These are phyloP conservation scores for Terrapene triunguis DNA, from an alignment of 2,113 vertebrate species.

Conservation along the genomic window DNA sequence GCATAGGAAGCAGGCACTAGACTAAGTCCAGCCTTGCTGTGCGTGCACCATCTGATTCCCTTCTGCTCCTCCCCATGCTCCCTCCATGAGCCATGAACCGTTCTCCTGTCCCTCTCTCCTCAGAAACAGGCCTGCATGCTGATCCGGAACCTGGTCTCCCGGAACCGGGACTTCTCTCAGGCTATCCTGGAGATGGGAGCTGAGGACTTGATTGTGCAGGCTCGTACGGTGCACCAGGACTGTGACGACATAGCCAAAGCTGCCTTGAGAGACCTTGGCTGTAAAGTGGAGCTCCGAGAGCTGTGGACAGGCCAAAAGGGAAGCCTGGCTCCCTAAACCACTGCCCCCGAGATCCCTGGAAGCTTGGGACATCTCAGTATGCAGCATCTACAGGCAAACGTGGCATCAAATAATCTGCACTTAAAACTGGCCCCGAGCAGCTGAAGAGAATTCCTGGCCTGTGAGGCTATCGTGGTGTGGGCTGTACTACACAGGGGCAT, in stretches of 20 bases:
- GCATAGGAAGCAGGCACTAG: neutral
- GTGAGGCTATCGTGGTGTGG: neutral
- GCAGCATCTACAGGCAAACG: accelerated
- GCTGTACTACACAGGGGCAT: neutral
- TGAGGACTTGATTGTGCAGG: conserved; percentile 88
- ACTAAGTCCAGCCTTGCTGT: neutral
- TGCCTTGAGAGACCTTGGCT: conserved; percentile 93
- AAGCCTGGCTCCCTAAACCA: conserved; percentile 83
- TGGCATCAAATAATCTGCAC: neutral
- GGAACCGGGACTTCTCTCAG: conserved; percentile 82
- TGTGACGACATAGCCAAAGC: conserved; percentile 90
- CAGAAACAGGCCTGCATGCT: conserved; percentile 97
- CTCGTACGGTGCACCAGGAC: conserved; percentile 85
- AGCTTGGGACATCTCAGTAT: accelerated
- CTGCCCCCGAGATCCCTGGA: accelerated
- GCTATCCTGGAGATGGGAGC: conserved; percentile 94
- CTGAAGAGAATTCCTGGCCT: conserved; percentile 4
- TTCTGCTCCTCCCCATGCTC: neutral
- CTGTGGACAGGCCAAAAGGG: conserved; percentile 96
- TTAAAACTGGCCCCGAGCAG: neutral
- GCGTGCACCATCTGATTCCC: neutral
- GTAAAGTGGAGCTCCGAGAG: conserved; percentile 91
- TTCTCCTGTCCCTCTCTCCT: neutral
- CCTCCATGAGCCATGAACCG: accelerated
- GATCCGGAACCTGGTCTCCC: conserved; percentile 92